A percentile compares a stretch with the other conserved stretches of the same genome.
phyloP scores from a whole-genome alignment of 2,113 vertebrate genomes.

The Suricata suricatta region DNA sequence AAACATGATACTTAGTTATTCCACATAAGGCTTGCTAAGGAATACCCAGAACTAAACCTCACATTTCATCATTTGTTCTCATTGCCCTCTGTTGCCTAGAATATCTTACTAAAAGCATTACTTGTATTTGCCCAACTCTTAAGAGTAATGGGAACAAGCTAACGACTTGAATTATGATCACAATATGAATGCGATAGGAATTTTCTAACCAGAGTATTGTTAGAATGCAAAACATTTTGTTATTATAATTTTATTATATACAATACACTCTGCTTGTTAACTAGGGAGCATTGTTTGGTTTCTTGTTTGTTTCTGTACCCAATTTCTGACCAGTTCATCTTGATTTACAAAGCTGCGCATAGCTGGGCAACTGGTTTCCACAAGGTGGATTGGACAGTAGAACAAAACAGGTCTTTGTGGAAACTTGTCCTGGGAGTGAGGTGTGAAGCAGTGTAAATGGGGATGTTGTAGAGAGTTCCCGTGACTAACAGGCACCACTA shows the following conservation, averaged over 20 bases:
- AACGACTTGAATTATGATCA: conserved; percentile 29
- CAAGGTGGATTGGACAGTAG: conserved; percentile 51
- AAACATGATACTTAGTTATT: not conserved
- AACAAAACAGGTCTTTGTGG: conserved; percentile 74
- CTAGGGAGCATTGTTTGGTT: conserved; percentile 45
- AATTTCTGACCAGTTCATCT: conserved; percentile 65
- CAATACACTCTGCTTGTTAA: conserved; percentile 31
- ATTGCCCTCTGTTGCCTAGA: not conserved
- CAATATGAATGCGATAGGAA: not conserved
- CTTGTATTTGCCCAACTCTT: conserved; percentile 9
- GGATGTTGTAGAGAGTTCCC: conserved; percentile 44
- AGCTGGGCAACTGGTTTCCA: conserved; percentile 73
- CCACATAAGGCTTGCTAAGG: not conserved
- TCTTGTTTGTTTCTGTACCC: conserved; percentile 55
- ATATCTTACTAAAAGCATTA: not conserved
- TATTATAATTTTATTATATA: conserved; percentile 27
- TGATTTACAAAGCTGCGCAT: conserved; percentile 68
- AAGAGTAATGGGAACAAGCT: not conserved
- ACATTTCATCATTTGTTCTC: not conserved
- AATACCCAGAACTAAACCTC: not conserved
- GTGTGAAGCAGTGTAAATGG: conserved; percentile 47
- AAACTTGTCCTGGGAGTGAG: conserved; percentile 58
- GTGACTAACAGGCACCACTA: conserved; percentile 19
- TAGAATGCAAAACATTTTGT: conserved; percentile 34
- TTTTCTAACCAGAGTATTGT: conserved; percentile 36